These are phyloP conservation scores for Melanotaenia maccullochi DNA, from an alignment of 2,797 vertebrate genomes.

Conservation along the genomic window DNA sequence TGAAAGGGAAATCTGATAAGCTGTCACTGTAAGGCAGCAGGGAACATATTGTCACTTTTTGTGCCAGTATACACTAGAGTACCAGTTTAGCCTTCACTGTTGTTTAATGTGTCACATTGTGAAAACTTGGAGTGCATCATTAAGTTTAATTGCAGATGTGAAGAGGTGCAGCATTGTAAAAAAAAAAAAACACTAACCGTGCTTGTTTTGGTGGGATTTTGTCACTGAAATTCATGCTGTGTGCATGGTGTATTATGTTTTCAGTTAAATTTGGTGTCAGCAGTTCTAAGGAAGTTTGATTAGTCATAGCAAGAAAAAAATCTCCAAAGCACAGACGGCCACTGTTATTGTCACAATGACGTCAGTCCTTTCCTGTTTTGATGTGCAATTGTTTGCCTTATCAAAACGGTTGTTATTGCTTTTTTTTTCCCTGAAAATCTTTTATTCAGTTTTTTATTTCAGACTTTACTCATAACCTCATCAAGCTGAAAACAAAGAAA, in stretches of 20 bases:
- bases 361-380: conserved; percentile 9
- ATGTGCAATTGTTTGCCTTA: not conserved
- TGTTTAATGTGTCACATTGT: conserved; percentile 12
- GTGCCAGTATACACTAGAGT: not conserved
- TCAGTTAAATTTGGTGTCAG: not conserved
- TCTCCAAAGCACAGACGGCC: not conserved
- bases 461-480: conserved; percentile 23
- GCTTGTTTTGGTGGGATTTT: not conserved
- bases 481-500: conserved; percentile 30
- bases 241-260: not conserved
- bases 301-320: conserved; percentile 17
- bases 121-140: conserved; percentile 12
- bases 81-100: conserved; percentile 35
- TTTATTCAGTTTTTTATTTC: conserved; percentile 38
- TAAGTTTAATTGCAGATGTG: not conserved
- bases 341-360: not conserved
- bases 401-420: not conserved
- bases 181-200: not conserved
- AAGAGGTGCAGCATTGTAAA: not conserved
- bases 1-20: conserved; percentile 18
- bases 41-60: not conserved
- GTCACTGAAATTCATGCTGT: not conserved
- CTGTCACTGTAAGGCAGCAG: not conserved
- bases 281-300: not conserved
- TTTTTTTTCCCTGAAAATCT: conserved; percentile 1